These are phyloP conservation scores for Argynnis bischoffii DNA, from an alignment of 2,888 invertebrate species.

Conservation along the genomic window DNA sequence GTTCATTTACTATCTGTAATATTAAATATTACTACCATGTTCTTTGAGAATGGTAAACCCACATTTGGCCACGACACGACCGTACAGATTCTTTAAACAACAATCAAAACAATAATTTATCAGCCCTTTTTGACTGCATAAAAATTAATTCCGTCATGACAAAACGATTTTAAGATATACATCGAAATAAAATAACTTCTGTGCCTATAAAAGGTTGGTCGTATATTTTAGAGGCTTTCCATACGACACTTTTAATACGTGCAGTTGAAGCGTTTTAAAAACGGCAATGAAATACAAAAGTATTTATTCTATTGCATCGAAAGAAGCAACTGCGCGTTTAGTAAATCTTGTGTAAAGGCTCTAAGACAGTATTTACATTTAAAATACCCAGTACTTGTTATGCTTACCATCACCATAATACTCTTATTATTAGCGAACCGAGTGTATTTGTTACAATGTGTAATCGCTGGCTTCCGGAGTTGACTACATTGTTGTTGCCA, in stretches of 20 bases:
- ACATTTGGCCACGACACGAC: no score
- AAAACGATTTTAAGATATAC: conserved; percentile 9
- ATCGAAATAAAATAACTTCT: conserved; percentile 3
- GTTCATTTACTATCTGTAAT: no score
- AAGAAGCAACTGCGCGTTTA: background rate
- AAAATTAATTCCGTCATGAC: conserved; percentile 7
- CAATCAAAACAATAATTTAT: no score
- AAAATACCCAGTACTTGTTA: conserved; percentile 3
- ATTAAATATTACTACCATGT: no score
- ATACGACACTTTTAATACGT: no score
- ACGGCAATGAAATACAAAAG: no score
- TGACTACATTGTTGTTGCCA: background rate
- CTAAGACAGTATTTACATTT: conserved; percentile 13
- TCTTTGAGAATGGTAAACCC: no score
- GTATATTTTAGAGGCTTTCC: background rate
- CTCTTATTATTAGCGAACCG: conserved; percentile 22
- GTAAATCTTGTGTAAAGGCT: background rate
- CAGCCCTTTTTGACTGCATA: background rate
- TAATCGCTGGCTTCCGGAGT: conserved; percentile 18
- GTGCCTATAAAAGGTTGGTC: conserved; percentile 1
- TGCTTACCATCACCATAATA: conserved; percentile 12
- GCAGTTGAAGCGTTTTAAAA: no score
- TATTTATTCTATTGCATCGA: no score
- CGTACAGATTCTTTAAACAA: no score
- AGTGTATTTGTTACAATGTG: conserved; percentile 9